Conservation (phyloP, 2,797 vertebrate species). For the Lutjanus campechanus region DNA sequence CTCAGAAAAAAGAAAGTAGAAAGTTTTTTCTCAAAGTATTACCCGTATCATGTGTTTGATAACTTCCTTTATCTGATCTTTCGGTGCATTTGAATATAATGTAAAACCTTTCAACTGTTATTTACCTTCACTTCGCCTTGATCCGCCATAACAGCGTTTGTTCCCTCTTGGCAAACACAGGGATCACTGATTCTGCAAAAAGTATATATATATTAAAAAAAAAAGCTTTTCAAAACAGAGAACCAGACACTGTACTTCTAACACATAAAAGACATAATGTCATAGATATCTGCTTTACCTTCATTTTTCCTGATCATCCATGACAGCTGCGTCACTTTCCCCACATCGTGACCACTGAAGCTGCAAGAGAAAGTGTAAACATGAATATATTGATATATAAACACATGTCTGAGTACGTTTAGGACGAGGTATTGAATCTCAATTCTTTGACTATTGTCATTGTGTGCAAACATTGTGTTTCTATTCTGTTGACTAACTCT, state of each 20-base stretch:
- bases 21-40: too few relatives aligned
- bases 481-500: too few relatives aligned
- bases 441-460: background rate
- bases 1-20: too few relatives aligned
- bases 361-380: constrained; percentile 23
- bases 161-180: constrained; percentile 1
- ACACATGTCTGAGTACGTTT: background rate
- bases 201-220: background rate
- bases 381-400: background rate
- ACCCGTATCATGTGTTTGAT: background rate
- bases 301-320: background rate
- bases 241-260: fast-evolving
- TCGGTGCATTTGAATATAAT: background rate
- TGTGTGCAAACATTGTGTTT: background rate
- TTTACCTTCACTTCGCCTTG: constrained; percentile 46
- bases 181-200: background rate
- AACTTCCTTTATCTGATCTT: background rate
- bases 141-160: constrained; percentile 32
- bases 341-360: background rate
- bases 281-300: constrained; percentile 21
- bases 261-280: background rate
- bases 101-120: background rate
- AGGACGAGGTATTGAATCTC: background rate
- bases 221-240: background rate
- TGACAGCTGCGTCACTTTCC: too few relatives aligned